Base-by-base conservation (phyloP, 1,140 invertebrate genomes). In the Drosophila ironensis region DNA sequence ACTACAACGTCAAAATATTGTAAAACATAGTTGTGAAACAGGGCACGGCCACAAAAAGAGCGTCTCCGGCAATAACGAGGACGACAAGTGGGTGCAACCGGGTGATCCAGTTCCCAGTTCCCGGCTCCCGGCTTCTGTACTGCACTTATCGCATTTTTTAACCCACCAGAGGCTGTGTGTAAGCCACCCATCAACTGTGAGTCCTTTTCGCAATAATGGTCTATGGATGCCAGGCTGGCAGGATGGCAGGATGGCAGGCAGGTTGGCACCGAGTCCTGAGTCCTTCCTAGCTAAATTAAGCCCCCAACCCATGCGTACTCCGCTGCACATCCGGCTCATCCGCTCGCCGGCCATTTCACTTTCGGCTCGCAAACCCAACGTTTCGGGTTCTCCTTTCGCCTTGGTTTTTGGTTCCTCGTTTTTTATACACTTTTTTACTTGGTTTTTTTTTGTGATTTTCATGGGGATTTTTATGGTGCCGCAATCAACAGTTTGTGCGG, bases 401-500 rank as follows among this genome's bases (percentile, higher is more conserved):
- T 37, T 42, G 33, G 11, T 59, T 50, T 54, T 28, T 40, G 0
- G 1, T 20, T 50, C 20, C 48, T 70, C 52, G 42, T 27, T 19
- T 59, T 53, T 46, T 54, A 5, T 40, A 20, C 35, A 48, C 16
- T 27, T 40, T 30, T 47, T 25, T 19, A 30, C 12, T 33, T 48
- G 16, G n/a, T 42, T 27, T 33, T 8, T 35, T 57, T 44, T 61
- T 27, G 27, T 71, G 42, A 63, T 87, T 87, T 86, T 81, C 74
- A 87, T 81, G 80, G 86, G 64, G 64, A 88, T 88, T 88, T 88
- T 88, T 88, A 88, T 88, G 86, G 86, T 74, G 75, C 86, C 86
- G 68, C 86, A 88, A 88, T 88, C 86, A 88, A 88, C 86, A 88
- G 86, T 87, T 88, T 88, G 87, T 89, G 87, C 82, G 82, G 82